A percentile compares a stretch with the other conserved stretches of the same genome.
phyloP scores from a whole-genome alignment of 2,888 invertebrate genomes.

The Melieria crassipennis region DNA sequence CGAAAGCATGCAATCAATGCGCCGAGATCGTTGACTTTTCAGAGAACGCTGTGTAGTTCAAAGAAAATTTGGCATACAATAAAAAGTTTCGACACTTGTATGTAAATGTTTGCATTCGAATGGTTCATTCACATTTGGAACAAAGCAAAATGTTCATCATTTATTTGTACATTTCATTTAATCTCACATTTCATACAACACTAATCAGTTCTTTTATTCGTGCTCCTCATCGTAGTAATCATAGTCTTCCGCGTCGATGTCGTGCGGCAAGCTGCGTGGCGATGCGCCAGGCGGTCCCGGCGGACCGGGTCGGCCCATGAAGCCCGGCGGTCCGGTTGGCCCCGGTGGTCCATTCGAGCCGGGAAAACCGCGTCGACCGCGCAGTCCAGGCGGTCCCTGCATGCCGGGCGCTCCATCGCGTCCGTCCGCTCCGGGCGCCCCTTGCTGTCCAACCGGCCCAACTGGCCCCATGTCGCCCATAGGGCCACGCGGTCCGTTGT shows the following conservation, averaged over 20 bases:
- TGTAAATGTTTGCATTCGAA: no score
- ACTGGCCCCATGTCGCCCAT: constrained; percentile 44
- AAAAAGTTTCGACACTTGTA: background rate
- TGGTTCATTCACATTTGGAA: background rate
- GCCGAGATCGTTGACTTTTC: no score
- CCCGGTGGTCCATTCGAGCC: constrained; percentile 45
- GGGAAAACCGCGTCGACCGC: constrained; percentile 48
- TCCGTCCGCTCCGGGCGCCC: constrained; percentile 44
- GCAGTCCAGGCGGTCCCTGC: constrained; percentile 44
- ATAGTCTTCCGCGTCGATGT: constrained; percentile 37
- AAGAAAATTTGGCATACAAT: background rate
- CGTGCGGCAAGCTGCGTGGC: constrained; percentile 32
- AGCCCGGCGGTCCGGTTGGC: constrained; percentile 37
- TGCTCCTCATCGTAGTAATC: constrained; percentile 38
- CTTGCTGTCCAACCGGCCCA: constrained; percentile 43
- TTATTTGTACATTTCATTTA: background rate
- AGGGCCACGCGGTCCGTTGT: constrained; percentile 45
- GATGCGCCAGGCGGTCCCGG: constrained; percentile 40
- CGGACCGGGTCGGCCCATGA: constrained; percentile 41
- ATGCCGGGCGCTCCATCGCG: constrained; percentile 44
- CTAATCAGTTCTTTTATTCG: background rate
- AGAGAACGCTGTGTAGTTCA: no score
- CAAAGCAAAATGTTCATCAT: background rate
- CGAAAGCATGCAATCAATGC: no score
- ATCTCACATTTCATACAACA: background rate